These are phyloP conservation scores for Agelastica alni DNA, from an alignment of 2,888 invertebrate species.

Conservation along the genomic window DNA sequence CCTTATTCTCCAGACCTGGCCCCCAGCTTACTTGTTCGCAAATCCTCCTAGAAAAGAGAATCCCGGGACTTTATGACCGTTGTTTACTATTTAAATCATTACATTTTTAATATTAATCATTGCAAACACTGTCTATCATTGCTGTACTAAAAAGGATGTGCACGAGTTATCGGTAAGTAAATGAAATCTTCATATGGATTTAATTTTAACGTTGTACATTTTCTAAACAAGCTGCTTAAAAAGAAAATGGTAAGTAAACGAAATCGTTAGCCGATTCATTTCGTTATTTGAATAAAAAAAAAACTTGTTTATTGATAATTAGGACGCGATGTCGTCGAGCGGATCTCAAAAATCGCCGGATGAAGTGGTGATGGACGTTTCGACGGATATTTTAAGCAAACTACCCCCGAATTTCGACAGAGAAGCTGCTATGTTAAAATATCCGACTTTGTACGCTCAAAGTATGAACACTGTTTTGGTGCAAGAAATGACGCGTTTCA, in stretches of 20 bases:
- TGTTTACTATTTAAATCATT: too few relatives aligned
- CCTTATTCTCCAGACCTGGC: too few relatives aligned
- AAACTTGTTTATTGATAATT: constrained; percentile 5
- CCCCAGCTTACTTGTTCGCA: too few relatives aligned
- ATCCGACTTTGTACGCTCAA: constrained; percentile 78
- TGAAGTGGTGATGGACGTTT: constrained; percentile 76
- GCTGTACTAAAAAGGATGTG: too few relatives aligned
- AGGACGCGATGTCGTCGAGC: constrained; percentile 68
- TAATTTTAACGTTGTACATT: neutral
- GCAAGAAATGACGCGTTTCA: constrained; percentile 83
- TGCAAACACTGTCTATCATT: too few relatives aligned
- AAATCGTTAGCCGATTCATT: too few relatives aligned
- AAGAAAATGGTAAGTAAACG: constrained; percentile 27
- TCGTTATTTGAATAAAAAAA: neutral
- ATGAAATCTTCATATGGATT: neutral
- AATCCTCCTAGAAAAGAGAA: too few relatives aligned
- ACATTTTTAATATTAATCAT: too few relatives aligned
- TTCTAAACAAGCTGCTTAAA: constrained; percentile 29
- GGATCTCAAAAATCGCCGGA: constrained; percentile 71
- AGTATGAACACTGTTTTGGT: constrained; percentile 94
- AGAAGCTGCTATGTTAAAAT: constrained; percentile 67
- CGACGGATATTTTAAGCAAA: constrained; percentile 76
- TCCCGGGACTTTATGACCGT: too few relatives aligned
- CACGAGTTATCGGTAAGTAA: constrained; percentile 37
- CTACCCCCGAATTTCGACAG: constrained; percentile 75